These are phyloP conservation scores for Aegithalos caudatus DNA, from an alignment of 2,113 vertebrate species.

Conservation along the genomic window DNA sequence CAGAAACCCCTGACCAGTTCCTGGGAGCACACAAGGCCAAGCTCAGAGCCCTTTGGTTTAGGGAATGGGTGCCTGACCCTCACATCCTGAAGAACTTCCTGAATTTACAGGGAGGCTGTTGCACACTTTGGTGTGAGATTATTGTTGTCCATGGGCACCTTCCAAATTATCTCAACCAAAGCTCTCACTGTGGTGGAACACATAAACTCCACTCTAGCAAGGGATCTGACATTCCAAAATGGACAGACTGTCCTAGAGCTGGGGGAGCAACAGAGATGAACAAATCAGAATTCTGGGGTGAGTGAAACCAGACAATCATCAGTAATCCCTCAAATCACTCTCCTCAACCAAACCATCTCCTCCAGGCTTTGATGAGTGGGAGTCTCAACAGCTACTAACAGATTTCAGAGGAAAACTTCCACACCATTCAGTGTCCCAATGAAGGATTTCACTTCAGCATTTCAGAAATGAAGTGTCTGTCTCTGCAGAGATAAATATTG, in stretches of 20 bases:
- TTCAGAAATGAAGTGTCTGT: not conserved
- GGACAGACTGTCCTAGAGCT: not conserved
- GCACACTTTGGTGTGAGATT: not conserved
- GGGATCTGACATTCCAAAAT: not conserved
- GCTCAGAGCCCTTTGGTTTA: not conserved
- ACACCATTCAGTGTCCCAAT: not conserved
- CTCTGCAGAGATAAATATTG: not conserved
- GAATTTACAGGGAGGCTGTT: not conserved
- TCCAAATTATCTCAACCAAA: not conserved
- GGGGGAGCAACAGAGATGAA: not conserved
- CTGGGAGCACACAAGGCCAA: not conserved
- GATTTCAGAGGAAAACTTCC: not conserved
- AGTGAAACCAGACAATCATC: not conserved
- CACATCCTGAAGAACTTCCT: not conserved
- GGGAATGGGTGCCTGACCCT: not conserved
- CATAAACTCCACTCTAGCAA: not conserved
- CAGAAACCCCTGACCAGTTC: not conserved
- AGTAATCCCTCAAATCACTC: not conserved
- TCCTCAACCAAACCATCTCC: not conserved
- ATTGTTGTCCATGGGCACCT: accelerated
- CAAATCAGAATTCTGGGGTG: not conserved
- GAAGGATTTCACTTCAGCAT: not conserved
- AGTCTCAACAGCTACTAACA: not conserved
- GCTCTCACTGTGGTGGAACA: not conserved
- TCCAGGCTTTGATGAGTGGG: not conserved